phyloP scores from a whole-genome alignment of 2,888 invertebrate species.

The Xanthorhoe spadicearia region DNA sequence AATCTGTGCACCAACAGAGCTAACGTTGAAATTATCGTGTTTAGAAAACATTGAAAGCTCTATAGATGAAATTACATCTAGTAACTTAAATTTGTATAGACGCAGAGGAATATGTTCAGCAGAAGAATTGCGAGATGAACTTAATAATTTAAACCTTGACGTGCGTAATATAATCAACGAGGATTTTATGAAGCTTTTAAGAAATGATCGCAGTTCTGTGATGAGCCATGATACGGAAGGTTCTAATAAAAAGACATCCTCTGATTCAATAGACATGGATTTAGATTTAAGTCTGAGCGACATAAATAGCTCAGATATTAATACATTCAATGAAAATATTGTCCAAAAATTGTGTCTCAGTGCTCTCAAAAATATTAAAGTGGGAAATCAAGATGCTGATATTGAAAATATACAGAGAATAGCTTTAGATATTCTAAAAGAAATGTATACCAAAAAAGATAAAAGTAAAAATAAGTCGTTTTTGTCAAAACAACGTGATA shows the following conservation, averaged over 20 bases:
- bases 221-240: conserved; percentile 79
- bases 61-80: conserved; percentile 76
- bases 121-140: conserved; percentile 76
- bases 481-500: conserved; percentile 74
- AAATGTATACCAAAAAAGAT: conserved; percentile 82
- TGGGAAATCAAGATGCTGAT: conserved; percentile 82
- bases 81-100: conserved; percentile 78
- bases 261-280: conserved; percentile 82
- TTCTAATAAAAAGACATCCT: conserved; percentile 81
- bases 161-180: conserved; percentile 66
- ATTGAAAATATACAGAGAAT: conserved; percentile 83
- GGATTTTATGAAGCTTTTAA: conserved; percentile 71
- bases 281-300: conserved; percentile 83
- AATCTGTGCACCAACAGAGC: conserved; percentile 80
- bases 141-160: conserved; percentile 68
- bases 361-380: conserved; percentile 82
- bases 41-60: conserved; percentile 76
- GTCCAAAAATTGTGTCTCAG: conserved; percentile 82
- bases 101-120: conserved; percentile 85
- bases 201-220: conserved; percentile 71
- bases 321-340: conserved; percentile 83
- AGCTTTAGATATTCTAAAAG: conserved; percentile 80
- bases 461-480: conserved; percentile 72
- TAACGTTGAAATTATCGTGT: conserved; percentile 74
- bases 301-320: conserved; percentile 82